A percentile compares a stretch with the other conserved stretches of the same genome.
Conservation (phyloP, 2,797 vertebrate species). For the Cuniculus paca region DNA sequence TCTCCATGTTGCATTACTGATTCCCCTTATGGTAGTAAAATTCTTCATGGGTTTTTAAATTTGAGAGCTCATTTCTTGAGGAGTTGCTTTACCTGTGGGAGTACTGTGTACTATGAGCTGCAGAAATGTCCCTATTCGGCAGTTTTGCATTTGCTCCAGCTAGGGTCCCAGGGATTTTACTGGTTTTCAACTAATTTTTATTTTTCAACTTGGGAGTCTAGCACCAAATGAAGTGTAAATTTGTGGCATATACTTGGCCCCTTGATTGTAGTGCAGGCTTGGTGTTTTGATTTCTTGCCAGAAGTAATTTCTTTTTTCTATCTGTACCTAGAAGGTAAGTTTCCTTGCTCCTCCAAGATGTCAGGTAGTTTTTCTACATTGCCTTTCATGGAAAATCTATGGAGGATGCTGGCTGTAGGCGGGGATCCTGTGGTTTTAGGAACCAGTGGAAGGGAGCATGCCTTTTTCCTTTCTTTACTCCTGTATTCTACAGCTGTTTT, state of each 20-base stretch:
- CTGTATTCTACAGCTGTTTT: neutral
- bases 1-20: neutral
- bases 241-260: neutral
- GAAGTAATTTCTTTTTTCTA: neutral
- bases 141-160: constrained; percentile 3
- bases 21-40: neutral
- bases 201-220: constrained; percentile 23
- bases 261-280: neutral
- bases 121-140: neutral
- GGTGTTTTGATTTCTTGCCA: constrained; percentile 23
- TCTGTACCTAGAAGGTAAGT: neutral
- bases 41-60: constrained; percentile 21
- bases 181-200: neutral
- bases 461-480: neutral
- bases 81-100: neutral
- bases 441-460: neutral
- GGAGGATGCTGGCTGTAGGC: neutral
- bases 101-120: neutral
- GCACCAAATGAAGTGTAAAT: neutral
- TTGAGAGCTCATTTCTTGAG: neutral
- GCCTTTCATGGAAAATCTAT: neutral
- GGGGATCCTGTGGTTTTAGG: neutral
- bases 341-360: neutral
- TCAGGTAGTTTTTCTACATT: constrained; percentile 5
- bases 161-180: neutral